Evolutionary conservation across 2,113 vertebrate species (phyloP), one percentile per base, ranked within the genome.

Genomic region (Salvelinus sp.): DNA sequence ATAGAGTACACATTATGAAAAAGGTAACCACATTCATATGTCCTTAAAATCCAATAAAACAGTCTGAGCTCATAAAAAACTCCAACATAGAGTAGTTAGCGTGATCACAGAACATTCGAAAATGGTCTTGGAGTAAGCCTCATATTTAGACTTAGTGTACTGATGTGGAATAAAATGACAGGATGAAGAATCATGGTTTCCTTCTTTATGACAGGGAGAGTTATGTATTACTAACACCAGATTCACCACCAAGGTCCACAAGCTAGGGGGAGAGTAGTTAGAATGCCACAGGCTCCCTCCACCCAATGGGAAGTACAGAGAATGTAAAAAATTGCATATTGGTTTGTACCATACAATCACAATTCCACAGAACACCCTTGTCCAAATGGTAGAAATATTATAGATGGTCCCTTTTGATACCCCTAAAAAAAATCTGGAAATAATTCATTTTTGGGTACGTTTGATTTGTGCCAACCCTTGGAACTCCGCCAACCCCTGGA

Each of bases 351-450:
- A 84, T 83, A 86, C 83, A 76, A 90, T 75, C 62, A 62, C 44
- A n/a, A 66, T 82, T 76, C 80, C 79, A 83, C 77, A 72, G 66
- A 71, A 44, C 50, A 13, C 57, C 66, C n/a, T 16, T 22, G 4
- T 63, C 27, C 65, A 79, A 76, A 73, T 88, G 84, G 69, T 85
- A 72, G 70, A 84, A 70, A 74, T 75, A 88, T 84, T 93, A 93
- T 90, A 95, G 92, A 95, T 94, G 94, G 90, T 93, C 93, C 88
- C 89, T 93, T 88, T 94, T 68, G 75, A 20, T 83, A 73, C 69
- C 13, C 47, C 38, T 91, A 75, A 71, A 69, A 91, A 92, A 92
- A 44, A 92, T 93, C 93, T 95, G 95, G 94, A 96, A 96, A 96
- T 95, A 86, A 95, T 96, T 95, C 88, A 94, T 95, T 90, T 83